phyloP scores from a whole-genome alignment of 2,888 invertebrate genomes.

The Pomacea canaliculata region DNA sequence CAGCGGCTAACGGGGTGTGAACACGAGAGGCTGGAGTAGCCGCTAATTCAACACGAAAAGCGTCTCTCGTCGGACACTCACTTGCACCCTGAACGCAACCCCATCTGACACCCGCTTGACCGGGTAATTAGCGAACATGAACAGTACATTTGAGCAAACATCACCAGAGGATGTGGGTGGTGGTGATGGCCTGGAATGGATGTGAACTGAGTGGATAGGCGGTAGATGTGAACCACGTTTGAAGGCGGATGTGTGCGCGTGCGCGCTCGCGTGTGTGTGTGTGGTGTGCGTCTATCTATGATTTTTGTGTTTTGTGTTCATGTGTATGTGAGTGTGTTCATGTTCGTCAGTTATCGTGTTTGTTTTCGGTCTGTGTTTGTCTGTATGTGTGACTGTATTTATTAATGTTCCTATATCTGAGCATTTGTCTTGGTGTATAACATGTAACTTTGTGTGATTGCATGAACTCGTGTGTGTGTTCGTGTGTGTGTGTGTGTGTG shows the following conservation, averaged over 20 bases:
- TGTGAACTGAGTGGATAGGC: too few species aligned
- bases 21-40: conserved; percentile 1
- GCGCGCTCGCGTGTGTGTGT: neutral
- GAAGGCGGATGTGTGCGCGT: neutral
- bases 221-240: too few species aligned
- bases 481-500: neutral
- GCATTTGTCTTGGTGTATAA: neutral
- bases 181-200: too few species aligned
- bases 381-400: conserved; percentile 1
- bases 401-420: neutral
- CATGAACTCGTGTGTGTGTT: neutral
- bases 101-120: too few species aligned
- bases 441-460: neutral
- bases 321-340: conserved; percentile 2
- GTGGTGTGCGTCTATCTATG: neutral
- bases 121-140: too few species aligned
- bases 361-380: conserved; percentile 1
- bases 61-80: neutral
- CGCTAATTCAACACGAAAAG: conserved; percentile 7
- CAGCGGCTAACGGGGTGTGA: neutral
- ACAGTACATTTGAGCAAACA: too few species aligned
- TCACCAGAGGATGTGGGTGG: too few species aligned
- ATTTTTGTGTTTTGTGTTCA: neutral
- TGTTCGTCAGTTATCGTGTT: conserved; percentile 1
- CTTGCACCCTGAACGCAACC: neutral